Evolutionary conservation across 2,888 invertebrate species (phyloP).

Genomic region (Matsumyia berberina): DNA sequence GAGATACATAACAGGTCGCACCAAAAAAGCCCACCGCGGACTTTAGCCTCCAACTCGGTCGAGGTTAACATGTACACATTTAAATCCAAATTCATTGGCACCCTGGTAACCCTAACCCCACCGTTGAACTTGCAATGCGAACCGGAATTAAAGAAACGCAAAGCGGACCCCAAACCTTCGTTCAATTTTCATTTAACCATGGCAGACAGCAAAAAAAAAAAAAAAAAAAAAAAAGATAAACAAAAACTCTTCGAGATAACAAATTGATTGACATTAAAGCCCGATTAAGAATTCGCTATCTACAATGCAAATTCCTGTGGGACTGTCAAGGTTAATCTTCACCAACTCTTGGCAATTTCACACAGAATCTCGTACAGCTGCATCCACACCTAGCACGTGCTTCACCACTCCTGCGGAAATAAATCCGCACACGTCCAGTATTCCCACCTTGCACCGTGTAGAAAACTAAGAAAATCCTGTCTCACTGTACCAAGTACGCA

Average conservation of each 20-base stretch:
- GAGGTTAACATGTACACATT: too few relatives aligned
- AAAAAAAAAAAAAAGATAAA: conserved; percentile 6
- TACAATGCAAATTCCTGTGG: background rate
- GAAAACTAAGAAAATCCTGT: conserved; percentile 9
- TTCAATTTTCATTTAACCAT: too few relatives aligned
- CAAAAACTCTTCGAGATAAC: conserved; percentile 5
- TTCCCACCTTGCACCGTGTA: background rate
- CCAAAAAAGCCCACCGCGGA: too few relatives aligned
- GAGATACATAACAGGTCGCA: too few relatives aligned
- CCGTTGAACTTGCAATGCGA: too few relatives aligned
- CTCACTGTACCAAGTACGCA: conserved; percentile 36
- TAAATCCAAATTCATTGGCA: too few relatives aligned
- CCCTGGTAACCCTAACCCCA: too few relatives aligned
- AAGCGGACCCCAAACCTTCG: too few relatives aligned
- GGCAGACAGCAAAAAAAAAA: background rate
- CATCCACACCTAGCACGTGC: conserved; percentile 23
- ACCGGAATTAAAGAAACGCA: too few relatives aligned
- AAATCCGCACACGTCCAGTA: background rate
- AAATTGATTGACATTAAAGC: background rate
- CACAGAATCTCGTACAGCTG: background rate
- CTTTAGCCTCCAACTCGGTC: too few relatives aligned
- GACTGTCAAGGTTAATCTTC: conserved; percentile 17
- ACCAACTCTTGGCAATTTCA: background rate
- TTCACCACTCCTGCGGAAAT: background rate
- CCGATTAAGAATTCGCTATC: background rate